These are phyloP conservation scores for Oncorhynchus gorbuscha DNA, from an alignment of 2,113 vertebrate genomes.

Conservation along the genomic window DNA sequence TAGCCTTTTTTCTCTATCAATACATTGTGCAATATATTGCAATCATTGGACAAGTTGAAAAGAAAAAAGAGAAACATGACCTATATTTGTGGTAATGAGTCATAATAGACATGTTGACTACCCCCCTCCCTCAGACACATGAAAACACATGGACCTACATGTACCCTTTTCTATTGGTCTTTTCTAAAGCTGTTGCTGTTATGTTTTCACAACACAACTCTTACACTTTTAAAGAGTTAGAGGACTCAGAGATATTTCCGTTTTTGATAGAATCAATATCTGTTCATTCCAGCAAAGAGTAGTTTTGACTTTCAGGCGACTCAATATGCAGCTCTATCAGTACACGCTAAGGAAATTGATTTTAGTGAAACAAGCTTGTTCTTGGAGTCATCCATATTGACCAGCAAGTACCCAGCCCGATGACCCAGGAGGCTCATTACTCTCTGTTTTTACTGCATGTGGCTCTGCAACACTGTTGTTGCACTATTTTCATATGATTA, in stretches of 20 bases:
- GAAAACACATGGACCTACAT: no score
- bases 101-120: background rate
- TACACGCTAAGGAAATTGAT: conserved; percentile 50
- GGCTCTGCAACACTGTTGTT: background rate
- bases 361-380: conserved; percentile 67
- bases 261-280: conserved; percentile 27
- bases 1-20: background rate
- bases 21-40: background rate
- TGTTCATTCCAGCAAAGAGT: conserved; percentile 25
- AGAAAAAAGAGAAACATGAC: no score
- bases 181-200: no score
- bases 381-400: conserved; percentile 45
- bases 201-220: no score
- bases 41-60: no score
- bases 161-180: no score
- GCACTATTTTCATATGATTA: background rate
- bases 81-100: no score
- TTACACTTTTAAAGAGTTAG: background rate
- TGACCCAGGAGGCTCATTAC: conserved; percentile 3
- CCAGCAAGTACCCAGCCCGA: conserved; percentile 32
- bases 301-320: conserved; percentile 33
- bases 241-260: conserved; percentile 22
- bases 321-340: conserved; percentile 50
- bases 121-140: no score
- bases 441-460: no score